Evolutionary conservation across 2,797 vertebrate genomes (phyloP).

Genomic region (Dendrocincla tyrannina): DNA sequence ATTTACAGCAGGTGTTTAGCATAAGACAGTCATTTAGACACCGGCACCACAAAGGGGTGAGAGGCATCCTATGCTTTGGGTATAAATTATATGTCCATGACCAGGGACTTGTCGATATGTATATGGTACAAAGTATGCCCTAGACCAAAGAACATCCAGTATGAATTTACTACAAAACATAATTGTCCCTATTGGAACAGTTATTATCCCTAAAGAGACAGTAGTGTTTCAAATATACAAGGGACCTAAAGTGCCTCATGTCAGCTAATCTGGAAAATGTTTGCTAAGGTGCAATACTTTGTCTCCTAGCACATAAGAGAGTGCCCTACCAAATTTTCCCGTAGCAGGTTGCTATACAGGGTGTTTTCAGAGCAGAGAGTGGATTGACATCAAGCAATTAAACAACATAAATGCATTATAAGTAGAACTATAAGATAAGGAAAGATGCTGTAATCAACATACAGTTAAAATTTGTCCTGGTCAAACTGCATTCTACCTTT

Average conservation of each 20-base stretch:
- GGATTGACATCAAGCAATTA: background rate
- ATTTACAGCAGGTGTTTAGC: background rate
- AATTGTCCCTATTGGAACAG: background rate
- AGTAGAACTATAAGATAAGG: background rate
- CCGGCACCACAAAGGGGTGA: background rate
- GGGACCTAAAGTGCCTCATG: background rate
- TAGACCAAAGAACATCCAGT: background rate
- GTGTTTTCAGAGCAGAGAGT: background rate
- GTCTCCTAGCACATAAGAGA: background rate
- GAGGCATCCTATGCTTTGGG: background rate
- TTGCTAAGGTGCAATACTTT: background rate
- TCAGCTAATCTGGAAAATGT: background rate
- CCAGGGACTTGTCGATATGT: background rate
- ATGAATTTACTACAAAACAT: background rate
- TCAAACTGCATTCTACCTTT: background rate
- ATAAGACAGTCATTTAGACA: background rate
- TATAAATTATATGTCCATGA: background rate
- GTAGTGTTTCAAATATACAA: background rate
- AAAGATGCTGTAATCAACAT: background rate
- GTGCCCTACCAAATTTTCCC: background rate
- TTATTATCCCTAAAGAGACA: background rate
- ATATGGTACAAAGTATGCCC: background rate
- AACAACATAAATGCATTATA: background rate
- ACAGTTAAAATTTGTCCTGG: background rate
- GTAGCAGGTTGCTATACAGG: fast-evolving